These are phyloP conservation scores for Labeo calbasu DNA, from an alignment of 2,797 vertebrate genomes.

Conservation along the genomic window DNA sequence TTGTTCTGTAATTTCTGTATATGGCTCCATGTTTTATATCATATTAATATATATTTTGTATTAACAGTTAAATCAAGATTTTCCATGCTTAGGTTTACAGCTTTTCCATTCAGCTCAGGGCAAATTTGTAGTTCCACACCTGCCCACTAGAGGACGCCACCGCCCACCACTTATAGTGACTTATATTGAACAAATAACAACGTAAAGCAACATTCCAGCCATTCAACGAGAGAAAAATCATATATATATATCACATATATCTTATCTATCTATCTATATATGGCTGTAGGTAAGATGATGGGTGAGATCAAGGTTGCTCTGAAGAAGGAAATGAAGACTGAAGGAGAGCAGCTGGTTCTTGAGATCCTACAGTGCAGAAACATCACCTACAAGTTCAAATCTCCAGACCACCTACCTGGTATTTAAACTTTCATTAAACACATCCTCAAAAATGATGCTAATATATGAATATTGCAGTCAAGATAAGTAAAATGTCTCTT, in stretches of 20 bases:
- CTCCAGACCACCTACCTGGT: conserved; percentile 98
- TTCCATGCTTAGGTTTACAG: not conserved
- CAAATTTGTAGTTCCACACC: not conserved
- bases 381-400: conserved; percentile 97
- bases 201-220: not conserved
- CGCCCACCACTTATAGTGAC: not conserved
- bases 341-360: conserved; percentile 88
- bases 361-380: conserved; percentile 91
- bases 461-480: not conserved
- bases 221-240: no score
- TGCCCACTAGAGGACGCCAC: conserved; percentile 29
- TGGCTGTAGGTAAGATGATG: conserved; percentile 84
- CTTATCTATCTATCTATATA: not conserved
- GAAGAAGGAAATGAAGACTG: conserved; percentile 92
- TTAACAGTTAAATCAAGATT: not conserved
- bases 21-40: not conserved
- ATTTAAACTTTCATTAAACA: conserved; percentile 37
- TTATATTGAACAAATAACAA: not conserved
- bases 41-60: not conserved
- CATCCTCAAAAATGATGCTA: not conserved
- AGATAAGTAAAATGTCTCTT: not conserved
- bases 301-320: conserved; percentile 91
- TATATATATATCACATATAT: not conserved
- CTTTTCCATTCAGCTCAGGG: not conserved
- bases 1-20: not conserved